Base-by-base conservation (phyloP, 1,140 invertebrate species). In the Oppia nitens region DNA sequence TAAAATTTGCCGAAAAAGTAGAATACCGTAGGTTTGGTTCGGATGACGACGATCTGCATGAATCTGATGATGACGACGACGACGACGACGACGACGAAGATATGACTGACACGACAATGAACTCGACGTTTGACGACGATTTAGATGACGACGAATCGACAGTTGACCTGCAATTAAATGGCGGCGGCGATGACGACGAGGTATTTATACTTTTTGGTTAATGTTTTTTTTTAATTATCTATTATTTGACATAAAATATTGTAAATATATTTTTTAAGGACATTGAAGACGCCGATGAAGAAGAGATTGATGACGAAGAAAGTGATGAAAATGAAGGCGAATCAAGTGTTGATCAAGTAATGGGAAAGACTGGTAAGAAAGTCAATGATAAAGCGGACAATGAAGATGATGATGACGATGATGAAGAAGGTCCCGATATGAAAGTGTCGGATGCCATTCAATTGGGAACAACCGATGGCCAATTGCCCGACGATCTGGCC, bases 401-500 rank as follows among this genome's bases (percentile, higher is more conserved):
- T 4, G 60, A 57, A 1, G 53, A 56, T 24, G 32, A 9, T 55
- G 67, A 70, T 23, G 71, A 70, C 61, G 68, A 69, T 48, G 70
- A 28, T 53, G 40, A 60, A n/a, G 49, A 59, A 12, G 29, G 26
- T n/a, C 4, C 51, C 45, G 50, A 59, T 21, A 32, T 59, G 49
- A 59, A 59, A 53, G 49, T 53, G 25, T 57, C 56, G 2, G 56
- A 57, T 57, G 27, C 47, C 11, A 27, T 57, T 27, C 47, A 57
- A 50, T 48, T 57, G 9, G 51, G 47, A 49, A n/a, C n/a, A n/a
- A 57, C 50, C 50, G 56, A 57, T 27, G 47, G 48, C n/a, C 9
- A 40, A 21, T 57, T 61, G 49, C 72, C 79, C 6, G 76, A 81
- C 23, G 85, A 83, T 68, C 72, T 95, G 14, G 81, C 85, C 67